phyloP scores from a whole-genome alignment of 1,140 invertebrate genomes.

The Habropoda laboriosa region DNA sequence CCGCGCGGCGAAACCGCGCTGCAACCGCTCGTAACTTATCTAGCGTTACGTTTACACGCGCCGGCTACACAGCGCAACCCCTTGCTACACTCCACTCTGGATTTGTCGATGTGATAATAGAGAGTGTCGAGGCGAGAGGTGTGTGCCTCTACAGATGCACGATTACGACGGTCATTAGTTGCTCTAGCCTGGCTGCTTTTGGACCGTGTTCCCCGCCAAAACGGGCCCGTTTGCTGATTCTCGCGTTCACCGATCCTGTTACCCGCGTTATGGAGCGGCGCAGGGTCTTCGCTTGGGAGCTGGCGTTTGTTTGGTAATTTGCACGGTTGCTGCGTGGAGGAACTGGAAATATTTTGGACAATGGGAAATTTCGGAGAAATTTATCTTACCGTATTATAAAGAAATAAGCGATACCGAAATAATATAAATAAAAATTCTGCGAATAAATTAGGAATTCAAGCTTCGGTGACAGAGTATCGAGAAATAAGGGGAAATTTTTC shows the following conservation, averaged over 20 bases:
- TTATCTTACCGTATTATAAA: too few relatives aligned
- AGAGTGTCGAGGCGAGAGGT: constrained; percentile 46
- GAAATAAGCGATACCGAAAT: too few relatives aligned
- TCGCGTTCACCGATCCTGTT: too few relatives aligned
- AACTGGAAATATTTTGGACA: too few relatives aligned
- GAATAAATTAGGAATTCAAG: too few relatives aligned
- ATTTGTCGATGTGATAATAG: constrained; percentile 67
- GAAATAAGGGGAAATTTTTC: too few relatives aligned
- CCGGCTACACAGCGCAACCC: constrained; percentile 17
- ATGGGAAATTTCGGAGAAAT: too few relatives aligned
- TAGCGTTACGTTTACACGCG: constrained; percentile 64
- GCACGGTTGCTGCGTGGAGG: too few relatives aligned
- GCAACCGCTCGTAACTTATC: constrained; percentile 62
- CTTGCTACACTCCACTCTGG: constrained; percentile 35
- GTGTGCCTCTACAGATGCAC: constrained; percentile 10
- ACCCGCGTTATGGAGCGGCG: neutral
- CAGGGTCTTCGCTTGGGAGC: too few relatives aligned
- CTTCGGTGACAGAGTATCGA: too few relatives aligned
- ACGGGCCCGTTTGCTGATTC: neutral
- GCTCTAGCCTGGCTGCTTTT: constrained; percentile 18
- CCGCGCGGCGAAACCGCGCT: constrained; percentile 34
- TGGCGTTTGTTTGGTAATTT: too few relatives aligned
- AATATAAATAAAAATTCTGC: too few relatives aligned
- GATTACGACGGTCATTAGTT: constrained; percentile 53
- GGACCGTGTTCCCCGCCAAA: constrained; percentile 11